Conservation (phyloP, 1,140 invertebrate species). For the Drosophila sp. region DNA sequence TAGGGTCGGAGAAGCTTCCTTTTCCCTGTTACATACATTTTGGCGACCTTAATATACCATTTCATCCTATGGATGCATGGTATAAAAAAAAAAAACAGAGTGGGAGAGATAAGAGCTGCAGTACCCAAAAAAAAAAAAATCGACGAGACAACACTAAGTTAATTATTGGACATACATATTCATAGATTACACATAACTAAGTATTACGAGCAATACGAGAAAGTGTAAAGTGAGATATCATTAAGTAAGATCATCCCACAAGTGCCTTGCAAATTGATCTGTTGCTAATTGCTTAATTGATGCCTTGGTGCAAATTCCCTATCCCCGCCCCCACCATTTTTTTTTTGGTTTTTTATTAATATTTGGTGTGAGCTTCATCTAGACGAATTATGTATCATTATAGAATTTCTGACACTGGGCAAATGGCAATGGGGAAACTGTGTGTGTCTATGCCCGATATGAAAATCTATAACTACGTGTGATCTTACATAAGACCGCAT, state of each 20-base stretch:
- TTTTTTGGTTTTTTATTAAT: background rate
- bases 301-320: background rate
- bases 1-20: no score
- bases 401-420: background rate
- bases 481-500: background rate
- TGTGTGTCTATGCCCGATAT: background rate
- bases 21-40: no score
- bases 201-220: background rate
- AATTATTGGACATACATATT: no score
- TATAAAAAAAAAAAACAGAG: background rate
- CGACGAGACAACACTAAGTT: no score
- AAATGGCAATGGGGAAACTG: background rate
- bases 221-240: background rate
- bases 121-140: background rate
- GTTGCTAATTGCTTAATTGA: slow-evolving; percentile 47
- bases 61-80: no score
- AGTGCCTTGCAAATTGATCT: slow-evolving; percentile 23
- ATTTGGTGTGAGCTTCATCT: slow-evolving; percentile 25
- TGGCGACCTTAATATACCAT: no score
- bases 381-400: slow-evolving; percentile 22
- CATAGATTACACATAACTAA: no score
- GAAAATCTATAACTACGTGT: slow-evolving; percentile 3
- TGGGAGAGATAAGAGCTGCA: background rate
- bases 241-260: slow-evolving; percentile 4
- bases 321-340: background rate